Evolutionary conservation across 2,888 invertebrate genomes (phyloP), one percentile per base, ranked within the genome.

Genomic region (Eledone cirrhosa): DNA sequence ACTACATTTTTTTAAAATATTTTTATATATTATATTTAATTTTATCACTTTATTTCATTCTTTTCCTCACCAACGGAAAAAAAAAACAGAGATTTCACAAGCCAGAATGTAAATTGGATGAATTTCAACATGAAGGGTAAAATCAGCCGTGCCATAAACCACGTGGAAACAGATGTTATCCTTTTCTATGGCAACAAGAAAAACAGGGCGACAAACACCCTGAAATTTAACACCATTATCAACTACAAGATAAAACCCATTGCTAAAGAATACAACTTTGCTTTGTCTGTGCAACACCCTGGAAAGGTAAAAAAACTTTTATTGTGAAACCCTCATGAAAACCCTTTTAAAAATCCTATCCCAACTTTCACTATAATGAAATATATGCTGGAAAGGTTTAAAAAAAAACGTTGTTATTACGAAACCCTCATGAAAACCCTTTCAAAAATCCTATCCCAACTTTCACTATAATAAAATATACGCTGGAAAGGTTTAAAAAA

Each of bases 241-340:
- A 78, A 78, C 63, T 81, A 81, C 63, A 80, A 78, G n/a, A 63
- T 82, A 16, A 41, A 69, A 3, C 3, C 75, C 19, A 27, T n/a
- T 3, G n/a, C n/a, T 1, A 29, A 48, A 1, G 24, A 41, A 27
- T 48, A 77, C n/a, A 77, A 74, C 48, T 80, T 74, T 63, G 16
- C 48, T 19, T 16, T 80, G 53, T 72, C 33, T 53, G 74, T 63
- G 22, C 24, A 41, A 13, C 77, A 80, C 47, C 78, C 80, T 22
- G 27, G 33, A 24, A 67, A 77, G 72, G 79, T 79, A 79, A 0
- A 27, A 69, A 1, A 16, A 1, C 14, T 0, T 47, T 77, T 13
- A 22, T n/a, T 63, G 7, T n/a, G 7, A n/a, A n/a, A n/a, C 27
- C 14, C n/a, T 24, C 22, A 29, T 48, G n/a, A 48, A 11, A 47